A percentile compares a stretch with the other conserved stretches of the same genome.
phyloP scores from a whole-genome alignment of 2,888 invertebrate species.

The Cryptosula pallasiana region DNA sequence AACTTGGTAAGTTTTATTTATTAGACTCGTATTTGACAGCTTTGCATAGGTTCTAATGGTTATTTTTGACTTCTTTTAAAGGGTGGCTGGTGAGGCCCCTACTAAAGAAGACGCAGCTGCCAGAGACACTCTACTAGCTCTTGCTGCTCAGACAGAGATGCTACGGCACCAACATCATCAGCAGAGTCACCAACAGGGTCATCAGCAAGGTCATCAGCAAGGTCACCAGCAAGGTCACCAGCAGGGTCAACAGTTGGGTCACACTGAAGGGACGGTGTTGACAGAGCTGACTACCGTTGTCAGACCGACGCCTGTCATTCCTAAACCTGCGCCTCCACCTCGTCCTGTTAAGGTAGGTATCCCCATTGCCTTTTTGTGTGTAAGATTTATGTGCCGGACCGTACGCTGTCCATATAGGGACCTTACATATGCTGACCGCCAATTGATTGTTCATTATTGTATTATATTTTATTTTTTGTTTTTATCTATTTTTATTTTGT shows the following conservation, averaged over 20 bases:
- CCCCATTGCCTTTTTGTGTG: no score
- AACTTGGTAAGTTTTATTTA: no score
- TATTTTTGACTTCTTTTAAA: not conserved
- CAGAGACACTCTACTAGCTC: not conserved
- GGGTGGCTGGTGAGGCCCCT: not conserved
- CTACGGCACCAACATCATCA: not conserved
- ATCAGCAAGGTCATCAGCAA: not conserved
- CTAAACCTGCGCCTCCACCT: slow-evolving; percentile 7
- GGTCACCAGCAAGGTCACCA: not conserved
- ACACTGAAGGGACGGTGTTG: not conserved
- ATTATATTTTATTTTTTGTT: no score
- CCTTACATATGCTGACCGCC: no score
- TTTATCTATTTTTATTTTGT: no score
- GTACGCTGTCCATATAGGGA: no score
- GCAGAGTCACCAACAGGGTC: not conserved
- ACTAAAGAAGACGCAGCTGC: not conserved
- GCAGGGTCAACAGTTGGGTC: not conserved
- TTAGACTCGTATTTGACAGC: no score
- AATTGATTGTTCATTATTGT: no score
- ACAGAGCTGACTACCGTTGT: not conserved
- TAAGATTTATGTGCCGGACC: no score
- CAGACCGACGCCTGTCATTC: not conserved
- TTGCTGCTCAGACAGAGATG: not conserved
- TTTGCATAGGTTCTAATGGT: no score
- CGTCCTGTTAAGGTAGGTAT: slow-evolving; percentile 1